Evolutionary conservation across 2,113 vertebrate genomes (phyloP), one percentile per base, ranked within the genome.

Genomic region (Mandrillus leucophaeus): DNA sequence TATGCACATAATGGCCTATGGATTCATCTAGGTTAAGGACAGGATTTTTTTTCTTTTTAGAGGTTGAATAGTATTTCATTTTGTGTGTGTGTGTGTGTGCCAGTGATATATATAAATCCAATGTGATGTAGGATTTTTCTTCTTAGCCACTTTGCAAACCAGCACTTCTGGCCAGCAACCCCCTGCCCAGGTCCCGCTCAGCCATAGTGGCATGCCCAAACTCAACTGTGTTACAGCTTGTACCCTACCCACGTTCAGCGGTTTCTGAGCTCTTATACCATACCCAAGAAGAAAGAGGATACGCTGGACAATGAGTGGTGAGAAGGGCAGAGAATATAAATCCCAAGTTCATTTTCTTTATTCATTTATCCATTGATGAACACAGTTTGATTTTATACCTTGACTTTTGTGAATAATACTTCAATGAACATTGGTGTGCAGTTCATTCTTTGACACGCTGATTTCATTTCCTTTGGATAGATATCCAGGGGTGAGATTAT

Each of bases 191-290:
- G 52, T 1, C 52, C 5, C 6, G 17, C 52, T 55, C 5, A 55
- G 17, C 52, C 17, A 55, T 1, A 55, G 52, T 18, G 52, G 17
- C 52, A 55, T 18, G 17, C 52, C 52, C 52, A 55, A 55, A 55
- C 17, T 55, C 52, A 55, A 18, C 52, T 55, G 17, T 55, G 52
- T 55, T 55, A 55, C 6, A 55, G 52, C 52, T 55, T 55, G 52
- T 55, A 55, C 52, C 1, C 52, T 55, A 55, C 52, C 1, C 52
- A 55, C 2, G 52, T 55, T 55, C 17, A 0, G 5, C 0, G 5
- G 52, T 55, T 55, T 55, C 52, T 55, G 52, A 18, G 52, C 5
- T 55, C 52, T 55, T 55, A 55, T 55, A 55, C 6, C 52, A 55
- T 18, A 6, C 52, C 52, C 52, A 55, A 55, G 52, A 55, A 55